These are phyloP conservation scores for Alectoris magna DNA, from an alignment of 2,797 vertebrate genomes.

Conservation along the genomic window DNA sequence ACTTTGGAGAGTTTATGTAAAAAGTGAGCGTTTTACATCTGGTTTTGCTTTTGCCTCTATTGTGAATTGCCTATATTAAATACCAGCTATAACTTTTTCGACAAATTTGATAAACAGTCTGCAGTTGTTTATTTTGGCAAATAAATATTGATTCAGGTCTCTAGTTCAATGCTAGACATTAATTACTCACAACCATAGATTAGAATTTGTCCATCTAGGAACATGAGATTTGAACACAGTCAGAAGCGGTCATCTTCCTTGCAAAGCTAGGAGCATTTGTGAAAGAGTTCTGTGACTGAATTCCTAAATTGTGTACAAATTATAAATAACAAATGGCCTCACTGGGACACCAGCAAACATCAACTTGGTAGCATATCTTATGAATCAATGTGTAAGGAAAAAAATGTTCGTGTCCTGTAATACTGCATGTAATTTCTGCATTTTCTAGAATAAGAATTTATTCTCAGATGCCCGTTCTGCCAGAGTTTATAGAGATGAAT, in stretches of 20 bases:
- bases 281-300: not conserved
- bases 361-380: not conserved
- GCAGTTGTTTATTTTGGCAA: not conserved
- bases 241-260: not conserved
- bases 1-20: not conserved
- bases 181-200: not conserved
- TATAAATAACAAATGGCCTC: not conserved
- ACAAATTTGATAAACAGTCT: not conserved
- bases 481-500: conserved; percentile 93
- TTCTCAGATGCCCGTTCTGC: conserved; percentile 93
- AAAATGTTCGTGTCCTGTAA: not conserved
- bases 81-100: not conserved
- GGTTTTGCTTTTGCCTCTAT: not conserved
- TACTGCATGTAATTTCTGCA: not conserved
- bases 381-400: not conserved
- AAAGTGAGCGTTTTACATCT: not conserved
- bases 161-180: not conserved
- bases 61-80: not conserved
- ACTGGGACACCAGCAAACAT: not conserved
- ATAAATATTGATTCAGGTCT: not conserved
- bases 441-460: conserved; percentile 91
- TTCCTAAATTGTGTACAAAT: not conserved
- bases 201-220: not conserved
- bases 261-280: not conserved
- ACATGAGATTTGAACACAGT: not conserved